phyloP scores from a whole-genome alignment of 92 coral and sea anemone genomes.

The Paragorgia papillata region DNA sequence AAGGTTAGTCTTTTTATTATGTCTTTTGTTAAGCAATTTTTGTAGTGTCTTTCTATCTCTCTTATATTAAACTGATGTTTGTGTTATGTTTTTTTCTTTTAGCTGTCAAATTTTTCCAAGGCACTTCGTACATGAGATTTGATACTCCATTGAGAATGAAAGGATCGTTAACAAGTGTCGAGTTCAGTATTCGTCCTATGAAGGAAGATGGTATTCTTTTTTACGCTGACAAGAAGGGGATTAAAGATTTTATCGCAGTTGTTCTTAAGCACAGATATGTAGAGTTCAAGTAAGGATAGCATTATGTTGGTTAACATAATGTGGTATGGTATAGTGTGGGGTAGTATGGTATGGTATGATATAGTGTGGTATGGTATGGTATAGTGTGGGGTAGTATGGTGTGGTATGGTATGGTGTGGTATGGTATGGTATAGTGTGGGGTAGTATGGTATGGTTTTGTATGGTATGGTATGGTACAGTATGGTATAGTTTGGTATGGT shows the following conservation, averaged over 20 bases:
- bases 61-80: too few species aligned
- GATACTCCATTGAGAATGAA: conserved; percentile 34
- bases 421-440: too few species aligned
- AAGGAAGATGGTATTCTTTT: conserved; percentile 32
- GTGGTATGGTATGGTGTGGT: too few species aligned
- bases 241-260: conserved; percentile 23
- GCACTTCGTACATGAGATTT: conserved; percentile 34
- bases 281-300: conserved; percentile 20
- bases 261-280: conserved; percentile 23
- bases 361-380: too few species aligned
- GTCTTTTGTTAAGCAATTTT: background rate
- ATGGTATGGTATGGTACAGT: too few species aligned
- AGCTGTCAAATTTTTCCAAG: conserved; percentile 36
- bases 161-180: conserved; percentile 23
- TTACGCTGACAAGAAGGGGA: conserved; percentile 4
- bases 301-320: background rate
- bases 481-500: too few species aligned
- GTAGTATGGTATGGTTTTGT: too few species aligned
- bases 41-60: background rate
- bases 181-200: conserved; percentile 33
- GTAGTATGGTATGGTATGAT: too few species aligned
- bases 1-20: conserved; percentile 15
- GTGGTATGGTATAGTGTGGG: too few species aligned
- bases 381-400: too few species aligned
- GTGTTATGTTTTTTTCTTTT: background rate